A percentile compares a stretch with the other conserved stretches of the same genome.
These are phyloP conservation scores for Holcopasites calliopsidis DNA, from an alignment of 1,140 invertebrate species.

Conservation along the genomic window DNA sequence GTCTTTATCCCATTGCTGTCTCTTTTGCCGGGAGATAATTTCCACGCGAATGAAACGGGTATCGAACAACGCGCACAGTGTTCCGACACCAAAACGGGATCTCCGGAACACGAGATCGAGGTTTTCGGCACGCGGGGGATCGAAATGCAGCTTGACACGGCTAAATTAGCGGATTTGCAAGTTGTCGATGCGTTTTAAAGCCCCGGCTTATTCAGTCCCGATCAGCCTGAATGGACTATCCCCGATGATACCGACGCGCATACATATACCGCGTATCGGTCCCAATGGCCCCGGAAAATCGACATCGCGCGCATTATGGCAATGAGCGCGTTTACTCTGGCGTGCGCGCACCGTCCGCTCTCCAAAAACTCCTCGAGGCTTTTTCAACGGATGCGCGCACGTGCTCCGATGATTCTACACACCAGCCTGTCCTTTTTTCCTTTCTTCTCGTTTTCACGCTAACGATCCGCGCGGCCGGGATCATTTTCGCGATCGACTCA, in stretches of 20 bases:
- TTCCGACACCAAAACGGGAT: not conserved
- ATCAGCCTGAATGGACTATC: slow-evolving; percentile 27
- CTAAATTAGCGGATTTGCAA: slow-evolving; percentile 39
- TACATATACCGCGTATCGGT: slow-evolving; percentile 9
- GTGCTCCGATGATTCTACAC: slow-evolving; percentile 18
- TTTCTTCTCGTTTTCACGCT: not conserved
- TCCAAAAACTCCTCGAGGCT: not conserved
- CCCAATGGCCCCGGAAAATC: slow-evolving; percentile 30
- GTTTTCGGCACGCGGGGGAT: not conserved
- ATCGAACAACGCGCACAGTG: not conserved
- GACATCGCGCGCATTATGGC: slow-evolving; percentile 40
- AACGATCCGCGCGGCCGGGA: not conserved
- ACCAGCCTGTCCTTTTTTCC: no score
- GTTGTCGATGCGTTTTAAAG: slow-evolving; percentile 41
- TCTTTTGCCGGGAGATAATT: no score
- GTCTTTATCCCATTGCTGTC: no score
- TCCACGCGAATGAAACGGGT: not conserved
- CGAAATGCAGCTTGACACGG: not conserved
- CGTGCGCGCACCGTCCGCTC: not conserved
- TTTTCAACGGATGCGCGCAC: not conserved
- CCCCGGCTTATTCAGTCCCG: slow-evolving; percentile 41
- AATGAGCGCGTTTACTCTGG: slow-evolving; percentile 25
- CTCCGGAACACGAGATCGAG: not conserved
- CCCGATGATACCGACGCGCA: slow-evolving; percentile 14
- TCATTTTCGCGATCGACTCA: not conserved